phyloP scores from a whole-genome alignment of 2,888 invertebrate species.

The Drosophila engyochracea region DNA sequence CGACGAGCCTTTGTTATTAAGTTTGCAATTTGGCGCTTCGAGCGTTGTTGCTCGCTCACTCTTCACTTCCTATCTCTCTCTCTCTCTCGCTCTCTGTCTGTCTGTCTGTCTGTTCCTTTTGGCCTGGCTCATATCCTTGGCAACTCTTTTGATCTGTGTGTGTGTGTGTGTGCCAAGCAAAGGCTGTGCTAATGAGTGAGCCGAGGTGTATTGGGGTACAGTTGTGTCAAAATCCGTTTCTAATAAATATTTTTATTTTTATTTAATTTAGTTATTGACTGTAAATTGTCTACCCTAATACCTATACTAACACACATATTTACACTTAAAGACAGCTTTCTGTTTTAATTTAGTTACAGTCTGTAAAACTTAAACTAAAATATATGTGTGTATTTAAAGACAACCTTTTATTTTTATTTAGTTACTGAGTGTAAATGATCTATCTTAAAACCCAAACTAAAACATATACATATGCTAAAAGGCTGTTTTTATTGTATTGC shows the following conservation, averaged over 20 bases:
- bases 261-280: neutral
- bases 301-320: neutral
- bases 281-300: neutral
- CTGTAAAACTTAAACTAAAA: neutral
- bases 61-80: constrained; percentile 37
- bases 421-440: neutral
- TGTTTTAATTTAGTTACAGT: neutral
- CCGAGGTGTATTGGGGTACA: constrained; percentile 31
- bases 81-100: constrained; percentile 14
- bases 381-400: neutral
- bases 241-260: neutral
- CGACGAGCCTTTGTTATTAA: constrained; percentile 65
- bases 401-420: neutral
- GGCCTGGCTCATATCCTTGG: constrained; percentile 58
- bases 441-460: neutral
- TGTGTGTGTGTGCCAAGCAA: constrained; percentile 9
- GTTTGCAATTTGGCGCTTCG: constrained; percentile 70
- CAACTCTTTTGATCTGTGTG: constrained; percentile 67
- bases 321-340: neutral
- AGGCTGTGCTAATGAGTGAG: constrained; percentile 51
- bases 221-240: constrained; percentile 19
- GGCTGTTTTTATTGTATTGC: neutral
- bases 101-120: constrained; percentile 26
- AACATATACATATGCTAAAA: neutral
- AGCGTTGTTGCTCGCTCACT: constrained; percentile 33